These are phyloP conservation scores for Nansenia antarctica DNA, from an alignment of 2,113 vertebrate species.

Conservation along the genomic window DNA sequence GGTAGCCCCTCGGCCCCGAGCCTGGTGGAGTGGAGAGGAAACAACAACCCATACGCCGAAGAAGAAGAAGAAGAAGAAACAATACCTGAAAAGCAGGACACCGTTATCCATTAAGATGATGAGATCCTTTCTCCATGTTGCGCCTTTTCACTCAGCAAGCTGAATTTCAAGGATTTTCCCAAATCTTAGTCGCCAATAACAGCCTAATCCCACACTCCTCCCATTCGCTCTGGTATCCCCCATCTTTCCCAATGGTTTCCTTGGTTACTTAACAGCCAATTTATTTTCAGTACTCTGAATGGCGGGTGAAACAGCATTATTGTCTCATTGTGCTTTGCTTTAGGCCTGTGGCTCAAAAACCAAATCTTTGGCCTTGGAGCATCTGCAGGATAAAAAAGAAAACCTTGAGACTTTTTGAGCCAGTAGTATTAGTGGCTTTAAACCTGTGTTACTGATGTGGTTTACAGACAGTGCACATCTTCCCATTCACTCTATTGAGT, in stretches of 20 bases:
- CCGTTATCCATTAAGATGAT: slow-evolving; percentile 12
- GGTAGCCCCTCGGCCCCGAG: too few relatives aligned
- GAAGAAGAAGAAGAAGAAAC: too few relatives aligned
- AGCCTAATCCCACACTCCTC: slow-evolving; percentile 27
- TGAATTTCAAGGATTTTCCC: slow-evolving; percentile 12
- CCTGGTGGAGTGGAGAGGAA: too few relatives aligned
- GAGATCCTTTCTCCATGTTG: background rate
- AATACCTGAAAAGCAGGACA: background rate
- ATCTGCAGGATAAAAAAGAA: background rate
- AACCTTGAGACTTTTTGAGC: background rate
- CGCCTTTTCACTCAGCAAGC: slow-evolving; percentile 1
- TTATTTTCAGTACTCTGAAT: slow-evolving; percentile 42
- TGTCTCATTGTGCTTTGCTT: slow-evolving; percentile 13
- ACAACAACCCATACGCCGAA: too few relatives aligned
- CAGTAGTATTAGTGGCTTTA: background rate
- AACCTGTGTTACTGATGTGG: background rate
- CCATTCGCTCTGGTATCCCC: slow-evolving; percentile 37
- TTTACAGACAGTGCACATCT: background rate
- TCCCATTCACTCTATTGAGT: background rate
- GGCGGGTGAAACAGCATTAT: slow-evolving; percentile 41
- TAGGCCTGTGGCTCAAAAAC: slow-evolving; percentile 13
- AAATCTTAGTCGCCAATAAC: slow-evolving; percentile 28
- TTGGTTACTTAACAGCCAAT: slow-evolving; percentile 61
- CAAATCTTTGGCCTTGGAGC: background rate
- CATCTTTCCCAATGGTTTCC: slow-evolving; percentile 52